A percentile compares a stretch with the other conserved stretches of the same genome.
phyloP scores from a whole-genome alignment of 2,888 invertebrate species.

The Trichogramma evanescens region DNA sequence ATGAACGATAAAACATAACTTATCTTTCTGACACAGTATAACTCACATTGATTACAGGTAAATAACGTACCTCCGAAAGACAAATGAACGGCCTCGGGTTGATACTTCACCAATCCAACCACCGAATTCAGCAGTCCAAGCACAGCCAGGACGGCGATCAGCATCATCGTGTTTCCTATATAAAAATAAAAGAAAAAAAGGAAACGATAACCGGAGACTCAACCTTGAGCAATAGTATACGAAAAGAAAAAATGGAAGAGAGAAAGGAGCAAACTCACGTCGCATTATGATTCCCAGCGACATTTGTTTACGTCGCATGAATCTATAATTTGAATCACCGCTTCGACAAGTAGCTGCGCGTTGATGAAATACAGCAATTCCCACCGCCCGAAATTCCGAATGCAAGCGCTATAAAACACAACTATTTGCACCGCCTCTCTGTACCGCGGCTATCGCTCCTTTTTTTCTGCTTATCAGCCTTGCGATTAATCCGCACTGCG shows the following conservation, averaged over 20 bases:
- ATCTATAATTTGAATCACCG: neutral
- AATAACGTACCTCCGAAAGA: slow-evolving; percentile 54
- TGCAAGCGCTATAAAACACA: too few species aligned
- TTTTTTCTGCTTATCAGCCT: too few species aligned
- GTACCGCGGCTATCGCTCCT: too few species aligned
- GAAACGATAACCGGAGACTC: neutral
- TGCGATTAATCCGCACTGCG: too few species aligned
- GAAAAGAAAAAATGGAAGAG: neutral
- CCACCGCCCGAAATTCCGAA: too few species aligned
- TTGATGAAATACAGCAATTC: too few species aligned
- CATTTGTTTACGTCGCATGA: slow-evolving; percentile 4
- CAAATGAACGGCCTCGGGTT: slow-evolving; percentile 65
- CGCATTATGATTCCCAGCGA: slow-evolving; percentile 10
- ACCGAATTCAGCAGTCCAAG: slow-evolving; percentile 21
- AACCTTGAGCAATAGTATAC: neutral
- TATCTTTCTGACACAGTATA: neutral
- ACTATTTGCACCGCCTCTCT: too few species aligned
- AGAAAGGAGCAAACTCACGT: slow-evolving; percentile 5
- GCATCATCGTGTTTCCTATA: slow-evolving; percentile 15
- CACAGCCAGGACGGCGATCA: slow-evolving; percentile 13
- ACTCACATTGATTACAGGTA: neutral
- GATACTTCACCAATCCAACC: slow-evolving; percentile 42
- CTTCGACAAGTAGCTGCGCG: too few species aligned
- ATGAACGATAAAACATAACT: neutral
- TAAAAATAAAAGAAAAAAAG: neutral